phyloP scores from a whole-genome alignment of 2,113 vertebrate species.

The Cyprinodon variegatus region DNA sequence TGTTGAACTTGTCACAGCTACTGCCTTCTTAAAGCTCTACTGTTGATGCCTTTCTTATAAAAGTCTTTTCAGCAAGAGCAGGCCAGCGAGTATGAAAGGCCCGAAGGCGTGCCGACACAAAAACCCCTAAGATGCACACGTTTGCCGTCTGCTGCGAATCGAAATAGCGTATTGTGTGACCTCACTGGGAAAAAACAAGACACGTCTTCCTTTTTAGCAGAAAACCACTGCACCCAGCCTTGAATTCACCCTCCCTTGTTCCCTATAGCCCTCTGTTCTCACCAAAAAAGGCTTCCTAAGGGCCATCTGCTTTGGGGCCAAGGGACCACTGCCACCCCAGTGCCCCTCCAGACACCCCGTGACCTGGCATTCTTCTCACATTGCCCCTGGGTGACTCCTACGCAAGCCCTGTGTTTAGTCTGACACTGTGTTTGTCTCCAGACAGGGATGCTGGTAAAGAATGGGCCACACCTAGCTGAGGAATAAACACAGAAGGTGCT shows the following conservation, averaged over 20 bases:
- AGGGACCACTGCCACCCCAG: conserved; percentile 57
- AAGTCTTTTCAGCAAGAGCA: conserved; percentile 62
- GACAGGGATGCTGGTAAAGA: conserved; percentile 39
- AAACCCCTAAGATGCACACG: conserved; percentile 54
- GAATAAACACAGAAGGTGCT: conserved; percentile 56
- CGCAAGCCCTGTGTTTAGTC: conserved; percentile 68
- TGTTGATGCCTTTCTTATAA: conserved; percentile 47
- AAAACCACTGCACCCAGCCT: conserved; percentile 32
- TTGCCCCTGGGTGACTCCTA: conserved; percentile 61
- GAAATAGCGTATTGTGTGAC: conserved; percentile 61
- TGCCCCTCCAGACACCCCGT: conserved; percentile 53
- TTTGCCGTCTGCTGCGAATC: conserved; percentile 67
- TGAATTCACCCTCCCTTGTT: conserved; percentile 59
- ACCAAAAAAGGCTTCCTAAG: conserved; percentile 64
- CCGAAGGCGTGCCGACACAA: conserved; percentile 55
- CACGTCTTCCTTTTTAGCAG: conserved; percentile 71
- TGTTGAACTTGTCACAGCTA: conserved; percentile 65
- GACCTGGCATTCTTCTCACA: conserved; percentile 72
- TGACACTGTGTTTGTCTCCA: conserved; percentile 44
- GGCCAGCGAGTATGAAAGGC: conserved; percentile 54
- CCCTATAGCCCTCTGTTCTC: conserved; percentile 41
- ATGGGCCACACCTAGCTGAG: conserved; percentile 44
- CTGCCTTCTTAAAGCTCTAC: conserved; percentile 53
- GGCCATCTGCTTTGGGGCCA: conserved; percentile 70
- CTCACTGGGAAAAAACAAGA: conserved; percentile 62